Percentiles rank a stretch among this genome's conserved stretches.
phyloP scores from a whole-genome alignment of 2,888 invertebrate genomes.

The Melipona beecheii region DNA sequence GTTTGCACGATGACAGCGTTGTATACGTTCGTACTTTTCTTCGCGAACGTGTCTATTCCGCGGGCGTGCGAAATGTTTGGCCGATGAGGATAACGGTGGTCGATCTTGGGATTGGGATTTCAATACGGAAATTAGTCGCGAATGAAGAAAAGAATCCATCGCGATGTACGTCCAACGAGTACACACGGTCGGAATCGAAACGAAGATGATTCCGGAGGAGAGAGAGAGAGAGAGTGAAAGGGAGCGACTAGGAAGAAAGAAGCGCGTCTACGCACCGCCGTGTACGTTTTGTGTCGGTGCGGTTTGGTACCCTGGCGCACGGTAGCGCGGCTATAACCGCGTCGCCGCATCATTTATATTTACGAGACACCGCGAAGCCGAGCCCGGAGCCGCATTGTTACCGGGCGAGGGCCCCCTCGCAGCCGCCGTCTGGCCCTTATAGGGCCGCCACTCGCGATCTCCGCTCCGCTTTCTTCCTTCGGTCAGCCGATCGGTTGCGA shows the following conservation, averaged over 20 bases:
- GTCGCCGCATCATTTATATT: constrained; percentile 83
- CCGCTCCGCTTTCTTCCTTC: constrained; percentile 23
- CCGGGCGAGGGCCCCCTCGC: constrained; percentile 75
- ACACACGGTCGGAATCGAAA: too few relatives aligned
- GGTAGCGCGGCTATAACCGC: constrained; percentile 81
- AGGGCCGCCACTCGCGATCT: constrained; percentile 70
- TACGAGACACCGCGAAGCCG: constrained; percentile 81
- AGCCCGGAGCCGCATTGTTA: constrained; percentile 77
- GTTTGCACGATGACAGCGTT: too few relatives aligned
- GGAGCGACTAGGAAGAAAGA: constrained; percentile 28
- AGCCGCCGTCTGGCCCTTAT: constrained; percentile 79
- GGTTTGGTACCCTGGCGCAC: constrained; percentile 67
- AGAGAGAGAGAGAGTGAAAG: not conserved
- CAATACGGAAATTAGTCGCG: too few relatives aligned
- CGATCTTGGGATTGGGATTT: too few relatives aligned
- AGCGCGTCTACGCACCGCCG: constrained; percentile 61
- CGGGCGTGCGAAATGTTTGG: too few relatives aligned
- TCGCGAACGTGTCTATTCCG: too few relatives aligned
- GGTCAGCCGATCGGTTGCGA: constrained; percentile 19
- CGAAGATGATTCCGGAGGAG: too few relatives aligned
- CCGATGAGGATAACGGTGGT: too few relatives aligned
- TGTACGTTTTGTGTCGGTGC: constrained; percentile 70
- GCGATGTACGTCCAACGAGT: accelerated
- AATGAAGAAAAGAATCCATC: too few relatives aligned
- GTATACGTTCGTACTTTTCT: too few relatives aligned